A percentile compares a stretch with the other conserved stretches of the same genome.
Evolutionary conservation across 2,113 vertebrate genomes (phyloP).

Genomic region (Poicephalus meyeri): DNA sequence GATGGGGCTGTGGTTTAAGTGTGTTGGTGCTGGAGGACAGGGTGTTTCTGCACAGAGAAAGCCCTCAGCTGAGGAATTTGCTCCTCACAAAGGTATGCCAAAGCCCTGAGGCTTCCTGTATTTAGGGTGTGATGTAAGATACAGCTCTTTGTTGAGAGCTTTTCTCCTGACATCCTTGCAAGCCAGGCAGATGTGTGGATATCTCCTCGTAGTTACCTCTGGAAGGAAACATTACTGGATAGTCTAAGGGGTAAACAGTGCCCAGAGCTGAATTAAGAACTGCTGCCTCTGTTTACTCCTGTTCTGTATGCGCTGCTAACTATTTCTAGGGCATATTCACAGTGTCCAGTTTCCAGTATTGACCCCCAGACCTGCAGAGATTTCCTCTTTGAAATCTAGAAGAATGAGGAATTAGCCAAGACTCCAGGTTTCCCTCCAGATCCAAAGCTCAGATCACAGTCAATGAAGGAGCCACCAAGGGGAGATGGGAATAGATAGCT

Average conservation of each 20-base stretch:
- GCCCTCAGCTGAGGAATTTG: slow-evolving; percentile 1
- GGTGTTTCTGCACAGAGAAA: slow-evolving; percentile 22
- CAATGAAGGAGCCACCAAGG: background rate
- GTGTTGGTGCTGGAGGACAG: slow-evolving; percentile 25
- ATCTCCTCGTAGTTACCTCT: slow-evolving; percentile 35
- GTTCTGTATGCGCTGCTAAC: accelerated
- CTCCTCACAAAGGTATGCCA: slow-evolving; percentile 39
- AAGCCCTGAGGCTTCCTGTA: slow-evolving; percentile 16
- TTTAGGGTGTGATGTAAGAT: slow-evolving; percentile 34
- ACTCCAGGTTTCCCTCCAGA: background rate
- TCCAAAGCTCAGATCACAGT: background rate
- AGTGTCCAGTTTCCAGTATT: background rate
- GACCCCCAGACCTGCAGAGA: background rate
- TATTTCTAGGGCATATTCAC: background rate
- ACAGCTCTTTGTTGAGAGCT: slow-evolving; percentile 14
- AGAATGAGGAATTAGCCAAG: background rate
- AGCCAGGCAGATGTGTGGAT: slow-evolving; percentile 23
- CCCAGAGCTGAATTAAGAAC: background rate
- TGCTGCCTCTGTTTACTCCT: background rate
- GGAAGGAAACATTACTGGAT: slow-evolving; percentile 32
- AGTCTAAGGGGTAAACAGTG: slow-evolving; percentile 31
- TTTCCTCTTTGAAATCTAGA: background rate
- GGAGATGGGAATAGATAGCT: background rate
- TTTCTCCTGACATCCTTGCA: slow-evolving; percentile 39
- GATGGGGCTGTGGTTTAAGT: slow-evolving; percentile 6